These are phyloP conservation scores for Tinamus guttatus DNA, from an alignment of 2,113 vertebrate genomes.

Conservation along the genomic window DNA sequence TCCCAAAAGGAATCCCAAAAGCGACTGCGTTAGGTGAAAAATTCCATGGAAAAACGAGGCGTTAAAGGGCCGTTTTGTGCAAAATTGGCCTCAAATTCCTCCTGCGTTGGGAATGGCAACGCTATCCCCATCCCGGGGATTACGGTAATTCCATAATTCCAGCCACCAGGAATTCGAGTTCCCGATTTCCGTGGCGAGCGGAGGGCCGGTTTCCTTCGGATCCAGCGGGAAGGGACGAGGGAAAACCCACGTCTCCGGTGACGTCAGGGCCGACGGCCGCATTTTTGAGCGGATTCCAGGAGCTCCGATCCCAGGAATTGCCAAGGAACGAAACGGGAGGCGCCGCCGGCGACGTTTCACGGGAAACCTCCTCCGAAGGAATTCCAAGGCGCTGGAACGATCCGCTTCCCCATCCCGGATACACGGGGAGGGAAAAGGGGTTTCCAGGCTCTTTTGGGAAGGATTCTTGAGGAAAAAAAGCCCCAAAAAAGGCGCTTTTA, in stretches of 20 bases:
- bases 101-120: background rate
- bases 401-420: too few species aligned
- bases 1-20: background rate
- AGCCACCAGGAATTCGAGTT: background rate
- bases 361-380: background rate
- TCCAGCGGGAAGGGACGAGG: background rate
- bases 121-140: background rate
- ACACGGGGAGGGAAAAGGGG: background rate
- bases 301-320: background rate
- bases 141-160: background rate
- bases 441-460: background rate
- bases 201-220: background rate
- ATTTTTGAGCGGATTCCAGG: background rate
- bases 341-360: too few species aligned
- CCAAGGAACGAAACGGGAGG: background rate
- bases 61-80: background rate
- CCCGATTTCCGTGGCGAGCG: background rate
- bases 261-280: background rate
- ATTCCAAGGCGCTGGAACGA: rapidly evolving
- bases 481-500: background rate
- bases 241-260: background rate
- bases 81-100: background rate
- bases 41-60: rapidly evolving
- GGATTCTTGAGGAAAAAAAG: background rate
- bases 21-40: background rate